These are phyloP conservation scores for Halcyon smyrnensis DNA, from an alignment of 2,797 vertebrate genomes.

Conservation along the genomic window DNA sequence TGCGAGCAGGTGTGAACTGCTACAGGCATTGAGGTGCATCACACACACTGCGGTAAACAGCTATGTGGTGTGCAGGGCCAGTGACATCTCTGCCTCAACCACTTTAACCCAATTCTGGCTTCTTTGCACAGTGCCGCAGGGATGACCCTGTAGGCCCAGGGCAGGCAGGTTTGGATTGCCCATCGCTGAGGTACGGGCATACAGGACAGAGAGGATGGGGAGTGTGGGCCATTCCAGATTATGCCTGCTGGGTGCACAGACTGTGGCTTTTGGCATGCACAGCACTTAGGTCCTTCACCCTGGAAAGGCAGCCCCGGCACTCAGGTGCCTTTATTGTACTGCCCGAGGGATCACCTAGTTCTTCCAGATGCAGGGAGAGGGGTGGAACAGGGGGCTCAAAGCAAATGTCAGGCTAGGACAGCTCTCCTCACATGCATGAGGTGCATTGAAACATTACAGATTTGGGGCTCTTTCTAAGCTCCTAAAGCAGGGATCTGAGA, in stretches of 20 bases:
- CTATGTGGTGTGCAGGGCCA: rapidly evolving
- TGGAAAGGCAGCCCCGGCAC: not conserved
- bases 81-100: not conserved
- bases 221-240: not conserved
- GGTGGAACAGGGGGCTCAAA: not conserved
- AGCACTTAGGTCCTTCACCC: not conserved
- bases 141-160: not conserved
- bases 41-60: not conserved
- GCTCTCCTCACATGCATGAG: not conserved
- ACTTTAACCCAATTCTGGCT: not conserved
- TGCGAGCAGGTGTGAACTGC: not conserved
- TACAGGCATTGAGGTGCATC: not conserved
- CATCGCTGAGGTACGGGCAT: not conserved
- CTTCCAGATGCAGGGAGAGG: not conserved
- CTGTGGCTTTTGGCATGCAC: not conserved
- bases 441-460: not conserved
- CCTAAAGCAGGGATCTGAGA: not conserved
- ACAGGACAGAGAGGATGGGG: rapidly evolving
- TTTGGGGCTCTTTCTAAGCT: not conserved
- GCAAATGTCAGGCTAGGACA: not conserved
- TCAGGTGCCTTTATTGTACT: not conserved
- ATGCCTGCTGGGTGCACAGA: not conserved
- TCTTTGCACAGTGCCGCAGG: rapidly evolving
- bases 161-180: not conserved
- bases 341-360: not conserved